A percentile compares a stretch with the other conserved stretches of the same genome.
phyloP scores from a whole-genome alignment of 2,888 invertebrate genomes.

The Cremastinae sp. region DNA sequence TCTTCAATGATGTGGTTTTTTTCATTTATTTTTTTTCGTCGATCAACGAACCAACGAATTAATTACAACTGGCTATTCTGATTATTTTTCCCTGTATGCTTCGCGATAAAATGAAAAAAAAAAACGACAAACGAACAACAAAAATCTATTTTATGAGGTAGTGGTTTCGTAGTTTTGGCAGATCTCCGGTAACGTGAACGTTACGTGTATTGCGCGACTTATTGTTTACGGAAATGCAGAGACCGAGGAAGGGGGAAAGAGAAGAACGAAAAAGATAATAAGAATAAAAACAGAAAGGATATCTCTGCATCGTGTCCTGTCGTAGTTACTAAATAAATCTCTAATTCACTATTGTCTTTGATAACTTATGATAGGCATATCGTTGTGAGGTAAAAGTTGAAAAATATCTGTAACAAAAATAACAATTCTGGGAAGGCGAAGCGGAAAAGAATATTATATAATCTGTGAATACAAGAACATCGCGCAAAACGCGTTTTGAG shows the following conservation, averaged over 20 bases:
- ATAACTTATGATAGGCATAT: constrained; percentile 77
- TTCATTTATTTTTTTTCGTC: constrained; percentile 20
- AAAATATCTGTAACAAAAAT: constrained; percentile 71
- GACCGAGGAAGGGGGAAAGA: constrained; percentile 22
- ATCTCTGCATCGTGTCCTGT: constrained; percentile 57
- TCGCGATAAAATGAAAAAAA: constrained; percentile 23
- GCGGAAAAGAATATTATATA: constrained; percentile 16
- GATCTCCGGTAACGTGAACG: constrained; percentile 53
- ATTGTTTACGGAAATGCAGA: constrained; percentile 22
- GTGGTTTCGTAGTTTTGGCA: constrained; percentile 73
- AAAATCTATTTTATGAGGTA: constrained; percentile 71
- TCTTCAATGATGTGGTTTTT: constrained; percentile 19
- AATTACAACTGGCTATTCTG: constrained; percentile 47
- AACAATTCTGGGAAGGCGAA: constrained; percentile 43
- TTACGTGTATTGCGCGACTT: constrained; percentile 45
- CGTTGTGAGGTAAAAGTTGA: constrained; percentile 77
- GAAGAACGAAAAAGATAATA: constrained; percentile 19
- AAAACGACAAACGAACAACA: constrained; percentile 4
- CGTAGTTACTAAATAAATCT: constrained; percentile 77
- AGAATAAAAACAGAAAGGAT: constrained; percentile 33
- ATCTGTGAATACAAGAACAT: constrained; percentile 22
- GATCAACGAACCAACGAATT: constrained; percentile 40
- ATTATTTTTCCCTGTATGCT: constrained; percentile 51
- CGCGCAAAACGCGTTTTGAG: constrained; percentile 47
- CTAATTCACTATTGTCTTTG: constrained; percentile 77